Conservation (phyloP, 2,888 invertebrate species). For the Biston stratarius region DNA sequence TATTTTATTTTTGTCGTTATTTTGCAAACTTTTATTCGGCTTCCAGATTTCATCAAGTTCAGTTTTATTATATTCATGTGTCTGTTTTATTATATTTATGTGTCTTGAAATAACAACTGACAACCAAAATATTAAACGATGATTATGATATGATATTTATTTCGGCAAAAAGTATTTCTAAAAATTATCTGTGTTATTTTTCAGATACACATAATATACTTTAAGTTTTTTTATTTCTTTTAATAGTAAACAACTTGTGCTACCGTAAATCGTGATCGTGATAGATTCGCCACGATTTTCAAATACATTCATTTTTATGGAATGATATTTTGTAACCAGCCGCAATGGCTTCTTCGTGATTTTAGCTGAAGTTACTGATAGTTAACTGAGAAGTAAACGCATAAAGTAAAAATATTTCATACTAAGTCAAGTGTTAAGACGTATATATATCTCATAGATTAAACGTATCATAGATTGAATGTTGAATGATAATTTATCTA, state of each 20-base stretch:
- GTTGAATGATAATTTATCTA: too few species aligned
- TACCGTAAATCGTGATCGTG: slow-evolving; percentile 32
- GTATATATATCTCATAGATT: background rate
- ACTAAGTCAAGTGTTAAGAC: background rate
- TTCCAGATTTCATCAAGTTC: background rate
- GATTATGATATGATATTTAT: too few species aligned
- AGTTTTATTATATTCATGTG: background rate
- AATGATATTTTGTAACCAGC: slow-evolving; percentile 21
- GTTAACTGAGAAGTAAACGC: background rate
- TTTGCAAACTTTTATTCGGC: background rate
- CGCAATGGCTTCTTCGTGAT: slow-evolving; percentile 21
- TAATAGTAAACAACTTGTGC: background rate
- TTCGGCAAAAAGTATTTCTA: too few species aligned
- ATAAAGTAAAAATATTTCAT: background rate
- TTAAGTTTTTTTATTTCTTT: background rate
- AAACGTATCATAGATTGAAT: background rate
- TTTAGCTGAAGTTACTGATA: slow-evolving; percentile 3
- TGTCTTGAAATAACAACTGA: background rate
- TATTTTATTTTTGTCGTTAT: too few species aligned
- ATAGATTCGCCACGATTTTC: slow-evolving; percentile 33
- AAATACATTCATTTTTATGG: slow-evolving; percentile 25
- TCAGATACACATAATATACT: background rate
- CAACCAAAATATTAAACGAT: background rate
- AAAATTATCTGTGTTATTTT: background rate
- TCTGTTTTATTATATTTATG: background rate